Conservation (phyloP, 1,140 invertebrate genomes). For the Leptinotarsa defecta region DNA sequence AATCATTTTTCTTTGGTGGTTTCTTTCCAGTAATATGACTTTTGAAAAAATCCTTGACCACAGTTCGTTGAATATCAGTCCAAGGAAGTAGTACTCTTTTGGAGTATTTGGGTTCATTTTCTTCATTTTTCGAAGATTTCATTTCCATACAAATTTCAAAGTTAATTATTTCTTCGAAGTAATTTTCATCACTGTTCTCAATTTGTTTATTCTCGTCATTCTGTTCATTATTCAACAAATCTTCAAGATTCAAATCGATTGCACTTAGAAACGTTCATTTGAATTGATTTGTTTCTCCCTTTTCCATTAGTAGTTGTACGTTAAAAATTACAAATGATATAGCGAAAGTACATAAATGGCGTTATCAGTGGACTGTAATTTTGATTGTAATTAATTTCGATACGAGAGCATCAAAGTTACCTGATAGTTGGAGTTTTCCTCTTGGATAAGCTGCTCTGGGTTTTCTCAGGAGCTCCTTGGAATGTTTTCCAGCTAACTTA, state of each 20-base stretch:
- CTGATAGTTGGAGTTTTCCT: no score
- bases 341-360: no score
- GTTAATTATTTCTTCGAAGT: neutral
- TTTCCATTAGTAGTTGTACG: constrained; percentile 53
- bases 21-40: constrained; percentile 42
- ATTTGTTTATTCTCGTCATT: neutral
- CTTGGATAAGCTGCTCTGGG: no score
- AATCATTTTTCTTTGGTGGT: constrained; percentile 41
- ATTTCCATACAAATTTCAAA: neutral
- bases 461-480: no score
- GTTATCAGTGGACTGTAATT: no score
- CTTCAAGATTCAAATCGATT: constrained; percentile 48
- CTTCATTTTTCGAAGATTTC: constrained; percentile 12
- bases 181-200: neutral
- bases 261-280: constrained; percentile 51
- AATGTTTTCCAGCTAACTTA: no score
- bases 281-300: constrained; percentile 44
- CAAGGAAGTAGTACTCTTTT: neutral
- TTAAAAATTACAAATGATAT: no score
- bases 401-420: no score
- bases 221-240: constrained; percentile 13
- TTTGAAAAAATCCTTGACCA: constrained; percentile 35
- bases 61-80: no score
- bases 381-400: no score
- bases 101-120: constrained; percentile 28